phyloP scores from a whole-genome alignment of 2,113 vertebrate species.

The Hemichromis elongatus region DNA sequence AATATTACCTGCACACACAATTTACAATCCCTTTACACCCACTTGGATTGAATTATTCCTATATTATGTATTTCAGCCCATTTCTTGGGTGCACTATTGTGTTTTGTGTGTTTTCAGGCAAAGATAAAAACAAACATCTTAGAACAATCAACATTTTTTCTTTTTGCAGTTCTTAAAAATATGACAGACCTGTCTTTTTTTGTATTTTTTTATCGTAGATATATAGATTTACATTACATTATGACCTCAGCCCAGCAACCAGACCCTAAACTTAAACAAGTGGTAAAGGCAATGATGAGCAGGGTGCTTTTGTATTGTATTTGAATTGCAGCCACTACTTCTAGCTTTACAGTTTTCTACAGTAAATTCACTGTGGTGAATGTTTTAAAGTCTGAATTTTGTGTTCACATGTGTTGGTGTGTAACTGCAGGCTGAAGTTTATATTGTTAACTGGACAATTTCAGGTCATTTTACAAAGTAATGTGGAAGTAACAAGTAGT shows the following conservation, averaged over 20 bases:
- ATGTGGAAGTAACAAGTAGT: neutral
- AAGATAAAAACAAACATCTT: neutral
- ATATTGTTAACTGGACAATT: neutral
- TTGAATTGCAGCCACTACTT: too few relatives aligned
- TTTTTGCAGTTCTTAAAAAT: neutral
- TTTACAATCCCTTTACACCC: conserved; percentile 28
- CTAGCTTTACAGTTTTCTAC: too few relatives aligned
- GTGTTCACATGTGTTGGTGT: neutral
- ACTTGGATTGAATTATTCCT: conserved; percentile 29
- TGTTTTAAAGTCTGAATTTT: too few relatives aligned
- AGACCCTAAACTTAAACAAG: neutral
- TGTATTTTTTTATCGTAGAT: neutral
- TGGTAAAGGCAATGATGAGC: neutral
- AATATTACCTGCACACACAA: conserved; percentile 50
- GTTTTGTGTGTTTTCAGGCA: neutral
- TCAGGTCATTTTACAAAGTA: neutral
- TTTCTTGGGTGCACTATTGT: neutral
- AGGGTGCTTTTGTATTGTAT: too few relatives aligned
- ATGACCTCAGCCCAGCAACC: neutral
- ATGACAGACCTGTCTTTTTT: neutral
- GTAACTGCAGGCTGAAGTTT: neutral
- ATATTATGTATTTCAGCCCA: conserved; percentile 30
- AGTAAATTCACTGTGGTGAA: too few relatives aligned
- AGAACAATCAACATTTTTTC: neutral
- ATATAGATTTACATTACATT: neutral